Evolutionary conservation across 2,113 vertebrate genomes (phyloP).

Genomic region (Ovibos moschatus): DNA sequence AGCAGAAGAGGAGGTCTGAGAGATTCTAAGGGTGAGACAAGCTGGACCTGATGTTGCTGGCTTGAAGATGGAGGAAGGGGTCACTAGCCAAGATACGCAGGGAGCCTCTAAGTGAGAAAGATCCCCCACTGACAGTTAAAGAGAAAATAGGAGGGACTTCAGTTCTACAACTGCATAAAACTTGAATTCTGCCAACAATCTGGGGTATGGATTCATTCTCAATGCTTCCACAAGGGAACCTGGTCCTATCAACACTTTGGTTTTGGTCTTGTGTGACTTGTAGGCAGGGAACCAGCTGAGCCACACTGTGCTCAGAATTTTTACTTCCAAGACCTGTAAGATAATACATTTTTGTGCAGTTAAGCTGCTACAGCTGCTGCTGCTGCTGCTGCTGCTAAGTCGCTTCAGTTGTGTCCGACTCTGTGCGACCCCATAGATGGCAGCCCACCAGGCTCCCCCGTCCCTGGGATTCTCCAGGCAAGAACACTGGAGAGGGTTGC

Average conservation of each 20-base stretch:
- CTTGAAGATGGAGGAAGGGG: not conserved
- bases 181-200: not conserved
- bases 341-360: not conserved
- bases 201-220: not conserved
- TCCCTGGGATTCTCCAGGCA: no score
- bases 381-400: no score
- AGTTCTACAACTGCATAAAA: not conserved
- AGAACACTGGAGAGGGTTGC: no score
- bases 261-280: not conserved
- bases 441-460: no score
- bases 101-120: not conserved
- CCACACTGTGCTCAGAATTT: not conserved
- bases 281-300: not conserved
- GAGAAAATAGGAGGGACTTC: not conserved
- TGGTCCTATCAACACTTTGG: not conserved
- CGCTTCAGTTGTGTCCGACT: accelerated
- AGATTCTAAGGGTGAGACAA: not conserved
- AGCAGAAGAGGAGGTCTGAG: not conserved
- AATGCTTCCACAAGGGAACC: not conserved
- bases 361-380: not conserved
- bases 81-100: not conserved
- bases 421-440: no score
- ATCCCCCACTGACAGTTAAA: not conserved
- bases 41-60: not conserved
- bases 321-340: not conserved